These are phyloP conservation scores for Aethes cnicana DNA, from an alignment of 2,888 invertebrate genomes.

Conservation along the genomic window DNA sequence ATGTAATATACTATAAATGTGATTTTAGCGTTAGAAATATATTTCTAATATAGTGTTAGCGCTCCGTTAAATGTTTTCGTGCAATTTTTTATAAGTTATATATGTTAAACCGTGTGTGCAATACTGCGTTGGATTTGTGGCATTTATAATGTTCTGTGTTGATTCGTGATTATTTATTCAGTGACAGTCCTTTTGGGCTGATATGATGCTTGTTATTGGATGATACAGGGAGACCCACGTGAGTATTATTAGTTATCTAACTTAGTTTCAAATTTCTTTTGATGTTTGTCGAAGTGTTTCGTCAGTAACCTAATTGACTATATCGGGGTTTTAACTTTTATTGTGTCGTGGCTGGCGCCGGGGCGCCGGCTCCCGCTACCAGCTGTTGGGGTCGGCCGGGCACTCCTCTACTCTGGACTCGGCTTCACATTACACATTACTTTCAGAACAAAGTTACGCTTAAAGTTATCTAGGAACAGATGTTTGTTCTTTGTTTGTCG, in stretches of 20 bases:
- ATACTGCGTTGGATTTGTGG: constrained; percentile 65
- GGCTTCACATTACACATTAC: neutral
- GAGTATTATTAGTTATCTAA: constrained; percentile 54
- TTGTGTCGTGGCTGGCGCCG: constrained; percentile 50
- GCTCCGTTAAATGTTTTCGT: constrained; percentile 59
- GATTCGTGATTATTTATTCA: constrained; percentile 79
- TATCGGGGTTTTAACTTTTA: constrained; percentile 52
- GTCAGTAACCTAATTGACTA: constrained; percentile 72
- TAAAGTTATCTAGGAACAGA: constrained; percentile 29
- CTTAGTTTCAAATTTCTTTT: constrained; percentile 38
- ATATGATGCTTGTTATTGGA: constrained; percentile 75
- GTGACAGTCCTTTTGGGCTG: constrained; percentile 74
- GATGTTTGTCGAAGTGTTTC: constrained; percentile 48
- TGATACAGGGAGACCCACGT: constrained; percentile 74
- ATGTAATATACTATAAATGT: constrained; percentile 68
- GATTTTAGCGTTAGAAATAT: constrained; percentile 66
- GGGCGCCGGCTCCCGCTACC: constrained; percentile 43
- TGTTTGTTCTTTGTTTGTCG: constrained; percentile 30
- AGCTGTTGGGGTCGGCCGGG: constrained; percentile 50
- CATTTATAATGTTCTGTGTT: constrained; percentile 76
- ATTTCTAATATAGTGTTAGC: constrained; percentile 65
- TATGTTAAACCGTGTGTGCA: constrained; percentile 73
- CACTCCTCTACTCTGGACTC: constrained; percentile 4
- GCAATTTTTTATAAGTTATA: constrained; percentile 74
- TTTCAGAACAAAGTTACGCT: constrained; percentile 12